Base-by-base conservation (phyloP, 2,888 invertebrate species). In the Melolontha melolontha region DNA sequence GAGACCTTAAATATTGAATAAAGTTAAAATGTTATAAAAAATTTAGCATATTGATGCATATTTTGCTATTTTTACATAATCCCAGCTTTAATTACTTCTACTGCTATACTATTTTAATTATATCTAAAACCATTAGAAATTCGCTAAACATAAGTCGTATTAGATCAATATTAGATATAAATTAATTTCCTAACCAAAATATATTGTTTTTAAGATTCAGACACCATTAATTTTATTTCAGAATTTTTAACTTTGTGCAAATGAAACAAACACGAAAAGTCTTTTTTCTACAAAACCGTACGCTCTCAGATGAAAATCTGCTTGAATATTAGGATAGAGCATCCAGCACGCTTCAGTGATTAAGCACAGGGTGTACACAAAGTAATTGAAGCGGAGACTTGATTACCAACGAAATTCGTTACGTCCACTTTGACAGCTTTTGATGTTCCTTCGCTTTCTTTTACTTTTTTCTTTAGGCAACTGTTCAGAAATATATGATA, bases 361-460 rank as follows among this genome's bases (percentile, higher is more conserved):
- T 57, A 59, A 49, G 40, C 47, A 66, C 54, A 54, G 54, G 54
- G 52, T 64, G 64, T 54, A 54, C 64, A 57, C 66, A 59, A 66
- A 66, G 66, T 59, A 66, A 66, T 57, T 59, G 59, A 66, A 50
- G 57, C 66, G 59, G 41, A 59, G 59, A 59, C 59, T 59, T 59
- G 59, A 47, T 59, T 59, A 59, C 59, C 59, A 59, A 66, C 66
- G 59, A 51, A 69, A 57, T 66, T 57, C 65, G 57, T 64, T 50
- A 59, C 69, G 50, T 69, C 51, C 52, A 57, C 69, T 69, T 62
- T 65, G 64, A 57, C 64, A 68, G 64, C 68, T 64, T 68, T 68
- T 68, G 68, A 68, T 68, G 68, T 68, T 66, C 66, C 59, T 59
- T 59, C 59, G 34, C 44, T 59, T 59, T 59, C 59, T 59, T 59